These are phyloP conservation scores for Rynchops niger DNA, from an alignment of 2,113 vertebrate genomes.

Conservation along the genomic window DNA sequence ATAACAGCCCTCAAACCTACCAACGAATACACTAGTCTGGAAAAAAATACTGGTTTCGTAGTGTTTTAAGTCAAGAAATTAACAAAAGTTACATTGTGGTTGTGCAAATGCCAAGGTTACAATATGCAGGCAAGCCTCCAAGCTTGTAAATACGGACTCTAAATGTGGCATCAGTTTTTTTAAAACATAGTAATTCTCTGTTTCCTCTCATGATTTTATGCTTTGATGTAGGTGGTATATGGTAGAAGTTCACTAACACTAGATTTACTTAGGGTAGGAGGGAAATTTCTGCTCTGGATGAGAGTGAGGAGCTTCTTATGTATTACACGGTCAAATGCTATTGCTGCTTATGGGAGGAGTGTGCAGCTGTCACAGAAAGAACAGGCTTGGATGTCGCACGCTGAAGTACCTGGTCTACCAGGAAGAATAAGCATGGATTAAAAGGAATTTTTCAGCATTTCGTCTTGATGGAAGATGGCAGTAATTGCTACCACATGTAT, in stretches of 20 bases:
- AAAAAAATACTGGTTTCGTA: background rate
- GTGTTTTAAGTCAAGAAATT: background rate
- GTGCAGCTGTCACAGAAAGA: background rate
- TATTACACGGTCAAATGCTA: background rate
- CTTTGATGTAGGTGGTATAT: background rate
- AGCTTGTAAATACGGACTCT: background rate
- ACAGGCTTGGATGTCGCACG: background rate
- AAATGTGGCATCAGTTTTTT: background rate
- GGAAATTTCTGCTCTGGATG: background rate
- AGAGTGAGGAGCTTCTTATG: background rate
- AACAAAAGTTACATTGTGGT: background rate
- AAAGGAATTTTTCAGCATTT: background rate
- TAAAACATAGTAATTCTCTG: background rate
- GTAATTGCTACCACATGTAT: background rate
- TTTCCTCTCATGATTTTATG: background rate
- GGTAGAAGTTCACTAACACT: background rate
- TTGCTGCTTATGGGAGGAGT: background rate
- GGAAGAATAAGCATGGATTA: background rate
- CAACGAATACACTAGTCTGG: background rate
- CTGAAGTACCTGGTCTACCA: background rate
- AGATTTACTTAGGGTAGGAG: background rate
- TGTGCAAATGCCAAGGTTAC: background rate
- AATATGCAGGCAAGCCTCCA: background rate
- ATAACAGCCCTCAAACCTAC: background rate
- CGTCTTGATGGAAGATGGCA: background rate